Percentiles rank a stretch among this genome's conserved stretches.
Evolutionary conservation across 1,140 invertebrate genomes (phyloP).

Genomic region (Meteorus sp.): DNA sequence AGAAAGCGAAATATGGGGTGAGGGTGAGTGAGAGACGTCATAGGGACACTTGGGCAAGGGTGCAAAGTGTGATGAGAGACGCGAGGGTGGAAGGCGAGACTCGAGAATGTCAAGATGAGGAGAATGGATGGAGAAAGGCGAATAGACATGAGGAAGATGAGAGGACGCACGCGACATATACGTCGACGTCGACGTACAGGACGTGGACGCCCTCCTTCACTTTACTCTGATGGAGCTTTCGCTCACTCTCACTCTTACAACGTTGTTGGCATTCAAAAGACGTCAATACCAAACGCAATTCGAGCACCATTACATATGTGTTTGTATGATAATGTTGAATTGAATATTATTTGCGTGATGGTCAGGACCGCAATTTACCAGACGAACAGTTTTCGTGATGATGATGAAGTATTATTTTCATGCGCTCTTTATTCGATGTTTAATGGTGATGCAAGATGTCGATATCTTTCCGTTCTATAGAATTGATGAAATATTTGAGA

Average conservation of each 20-base stretch:
- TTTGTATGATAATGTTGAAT: too few species aligned
- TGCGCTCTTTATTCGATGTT: too few species aligned
- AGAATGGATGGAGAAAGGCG: constrained; percentile 20
- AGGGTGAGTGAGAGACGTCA: constrained; percentile 6
- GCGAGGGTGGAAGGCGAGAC: constrained; percentile 25
- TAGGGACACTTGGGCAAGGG: background rate
- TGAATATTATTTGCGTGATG: too few species aligned
- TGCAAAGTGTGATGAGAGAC: constrained; percentile 17
- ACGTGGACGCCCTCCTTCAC: background rate
- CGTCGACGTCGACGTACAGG: background rate
- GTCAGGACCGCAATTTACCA: too few species aligned
- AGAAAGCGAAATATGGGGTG: constrained; percentile 6
- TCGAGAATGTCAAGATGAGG: constrained; percentile 21
- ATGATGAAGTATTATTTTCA: too few species aligned
- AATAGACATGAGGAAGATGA: constrained; percentile 2
- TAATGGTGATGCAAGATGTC: too few species aligned
- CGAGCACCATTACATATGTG: too few species aligned
- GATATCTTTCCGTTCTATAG: too few species aligned
- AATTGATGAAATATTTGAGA: too few species aligned
- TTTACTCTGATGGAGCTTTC: background rate
- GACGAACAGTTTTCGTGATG: too few species aligned
- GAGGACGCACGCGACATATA: background rate
- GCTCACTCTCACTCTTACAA: constrained; percentile 11
- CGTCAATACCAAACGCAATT: constrained; percentile 42
- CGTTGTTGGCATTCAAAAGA: constrained; percentile 39